Evolutionary conservation across 2,888 invertebrate species (phyloP), one percentile per base, ranked within the genome.

Genomic region (Drosophila mimetica): DNA sequence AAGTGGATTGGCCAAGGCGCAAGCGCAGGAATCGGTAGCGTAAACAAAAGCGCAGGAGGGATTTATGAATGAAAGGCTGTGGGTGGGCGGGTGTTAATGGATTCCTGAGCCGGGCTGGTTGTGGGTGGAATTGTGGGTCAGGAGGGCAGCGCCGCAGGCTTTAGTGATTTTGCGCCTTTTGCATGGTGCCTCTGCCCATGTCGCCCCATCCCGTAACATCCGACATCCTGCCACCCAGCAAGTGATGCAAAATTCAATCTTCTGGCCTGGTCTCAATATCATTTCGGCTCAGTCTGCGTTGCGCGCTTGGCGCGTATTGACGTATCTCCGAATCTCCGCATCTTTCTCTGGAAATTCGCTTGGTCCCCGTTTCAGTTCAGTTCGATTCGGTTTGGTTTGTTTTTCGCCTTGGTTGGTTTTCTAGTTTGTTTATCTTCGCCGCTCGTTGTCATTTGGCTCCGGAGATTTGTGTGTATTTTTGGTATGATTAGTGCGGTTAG

Each of bases 241-340:
- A 42, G 65, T 71, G 80, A 74, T 67, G 82, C 81, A 71, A 75
- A 77, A 76, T 88, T 85, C 81, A 86, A 85, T 85, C 88, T 77
- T 76, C 79, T 79, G 75, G 71, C 77, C 41, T 42, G 61, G 55
- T 64, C 75, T 83, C 76, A 71, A 77, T 64, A 70, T 69, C 88
- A 67, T 76, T 82, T 90, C 79, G 67, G 74, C 79, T 90, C 83
- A 90, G 90, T 90, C 77, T 79, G 89, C 87, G 84, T 78, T 86
- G 86, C 89, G 89, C 90, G 89, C 89, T 90, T 87, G 90, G 89
- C 90, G 89, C 87, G 86, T 82, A 79, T 81, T 76, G 88, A 89
- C 83, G 84, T 78, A 66, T 66, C 37, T 58, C 41, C 52, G 61
- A 41, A 32, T 50, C 18, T 57, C 41, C 54, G 60, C 51, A 66